Base-by-base conservation (phyloP, 2,113 vertebrate species). In the Chlorodrepanis virens region DNA sequence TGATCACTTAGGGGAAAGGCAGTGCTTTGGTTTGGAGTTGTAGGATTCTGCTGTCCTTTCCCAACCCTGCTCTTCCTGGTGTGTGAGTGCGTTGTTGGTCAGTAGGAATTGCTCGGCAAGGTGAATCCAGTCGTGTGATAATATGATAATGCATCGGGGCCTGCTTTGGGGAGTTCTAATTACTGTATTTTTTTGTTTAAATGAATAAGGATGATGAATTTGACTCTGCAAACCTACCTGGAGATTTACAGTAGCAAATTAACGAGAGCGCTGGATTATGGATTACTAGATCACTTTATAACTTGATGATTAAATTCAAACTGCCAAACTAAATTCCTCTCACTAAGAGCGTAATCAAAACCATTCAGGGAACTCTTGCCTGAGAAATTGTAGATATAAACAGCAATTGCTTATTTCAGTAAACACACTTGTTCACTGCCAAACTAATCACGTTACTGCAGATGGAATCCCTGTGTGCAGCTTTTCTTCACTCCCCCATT, bases 331-430 rank as follows among this genome's bases (percentile, higher is more conserved):
- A 71, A 96, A 92, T 97, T 95, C 85, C 88, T 96, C 90, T 94
- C 12, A 10, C 84, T 83, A 60, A 92, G 93, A 95, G 96, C 7
- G 42, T 94, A 93, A 95, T 96, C 92, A 96, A 75, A 95, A 52
- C 90, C 92, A 94, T 96, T 97, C 96, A 93, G 89, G 83, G 93
- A 96, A 95, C 93, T 92, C 96, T 96, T 97, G 90, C 94, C 94
- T 93, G 96, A 95, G 92, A 96, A 94, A 90, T 81, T 96, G 96
- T 95, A 97, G 96, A 96, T 96, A 96, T 94, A 97, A 96, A 96
- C 95, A 95, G 96, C 96, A 97, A 96, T 96, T 93, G 93, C 93
- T 88, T 83, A 94, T 96, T 95, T 96, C 39, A 47, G 75, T 97
- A 96, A 96, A 96, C 90, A 93, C 44, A 86, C 83, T 91, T 95